A percentile compares a stretch with the other conserved stretches of the same genome.
These are phyloP conservation scores for Pseudonaja textilis DNA, from an alignment of 2,113 vertebrate species.

Conservation along the genomic window DNA sequence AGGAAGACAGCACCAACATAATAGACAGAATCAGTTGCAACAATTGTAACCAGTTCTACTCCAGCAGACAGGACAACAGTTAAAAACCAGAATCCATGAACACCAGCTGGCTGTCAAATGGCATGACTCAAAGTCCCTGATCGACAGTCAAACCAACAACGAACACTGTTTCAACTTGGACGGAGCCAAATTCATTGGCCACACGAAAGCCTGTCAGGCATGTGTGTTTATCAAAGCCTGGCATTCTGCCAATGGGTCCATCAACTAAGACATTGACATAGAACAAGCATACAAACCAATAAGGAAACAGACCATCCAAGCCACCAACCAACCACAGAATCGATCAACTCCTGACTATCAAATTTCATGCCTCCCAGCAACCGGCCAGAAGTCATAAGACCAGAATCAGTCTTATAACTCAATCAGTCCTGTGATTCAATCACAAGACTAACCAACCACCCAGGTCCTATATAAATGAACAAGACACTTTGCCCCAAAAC, in stretches of 20 bases:
- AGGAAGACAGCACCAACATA: background rate
- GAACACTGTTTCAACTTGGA: background rate
- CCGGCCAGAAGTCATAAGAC: background rate
- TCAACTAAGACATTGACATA: background rate
- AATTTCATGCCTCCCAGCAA: background rate
- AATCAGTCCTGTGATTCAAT: background rate
- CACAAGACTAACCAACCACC: background rate
- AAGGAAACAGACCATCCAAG: background rate
- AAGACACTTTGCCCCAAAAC: background rate
- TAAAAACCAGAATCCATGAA: background rate
- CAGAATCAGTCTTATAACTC: background rate
- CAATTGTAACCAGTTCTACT: background rate
- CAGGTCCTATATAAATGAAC: background rate
- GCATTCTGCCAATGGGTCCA: background rate
- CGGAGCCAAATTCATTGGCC: background rate
- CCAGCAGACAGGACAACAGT: background rate
- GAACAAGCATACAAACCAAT: background rate
- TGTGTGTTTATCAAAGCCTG: background rate
- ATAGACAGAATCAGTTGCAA: background rate
- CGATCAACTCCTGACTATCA: rapidly evolving
- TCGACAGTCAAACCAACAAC: background rate
- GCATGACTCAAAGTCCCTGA: background rate
- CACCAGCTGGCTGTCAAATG: background rate
- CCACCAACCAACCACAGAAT: background rate
- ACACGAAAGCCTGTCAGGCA: background rate